Evolutionary conservation across 2,797 vertebrate species (phyloP), one percentile per base, ranked within the genome.

Genomic region (Glyptemys insculpta): DNA sequence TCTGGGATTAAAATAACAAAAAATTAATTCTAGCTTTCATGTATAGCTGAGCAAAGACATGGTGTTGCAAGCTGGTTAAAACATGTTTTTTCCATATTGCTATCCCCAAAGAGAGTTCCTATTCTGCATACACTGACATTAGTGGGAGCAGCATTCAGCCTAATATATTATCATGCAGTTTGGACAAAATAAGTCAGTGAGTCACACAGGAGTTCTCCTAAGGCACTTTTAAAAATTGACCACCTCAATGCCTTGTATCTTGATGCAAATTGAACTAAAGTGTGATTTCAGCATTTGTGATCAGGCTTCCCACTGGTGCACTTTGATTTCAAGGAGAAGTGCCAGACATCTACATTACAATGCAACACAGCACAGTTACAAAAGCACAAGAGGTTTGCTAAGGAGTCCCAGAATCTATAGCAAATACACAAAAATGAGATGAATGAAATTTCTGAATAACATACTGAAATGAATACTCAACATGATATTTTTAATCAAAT

Each of bases 311-410:
- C 83, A 96, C 93, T 88, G 94, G 96, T 95, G 81, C 79, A 52
- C 88, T 62, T 53, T 53, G 27, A 80, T 49, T 93, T 97, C 91
- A 74, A 80, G 68, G 82, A 93, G 89, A 92, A 90, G 93, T 92
- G 97, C 89, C 95, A 96, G 95, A 96, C 76, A 96, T 96, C 96
- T 96, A 86, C 96, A 95, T 96, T 76, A 96, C 86, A 97, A 97
- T 95, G 86, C 83, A 72, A 53, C 86, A 54, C 44, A 87, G 23
- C 92, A 86, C 91, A 62, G 83, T 95, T 49, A 44, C 85, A 93
- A 94, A 96, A 96, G 94, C 96, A 94, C 90, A 96, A 93, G 90
- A 76, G 82, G 84, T 52, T 1, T 2, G 59, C 86, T 94, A 87
- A 86, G 92, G 94, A 96, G 94, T 89, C 88, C 86, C 56, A 1